Evolutionary conservation across 2,797 vertebrate species (phyloP), one percentile per base, ranked within the genome.

Genomic region (Percopsis omiscomaycus): DNA sequence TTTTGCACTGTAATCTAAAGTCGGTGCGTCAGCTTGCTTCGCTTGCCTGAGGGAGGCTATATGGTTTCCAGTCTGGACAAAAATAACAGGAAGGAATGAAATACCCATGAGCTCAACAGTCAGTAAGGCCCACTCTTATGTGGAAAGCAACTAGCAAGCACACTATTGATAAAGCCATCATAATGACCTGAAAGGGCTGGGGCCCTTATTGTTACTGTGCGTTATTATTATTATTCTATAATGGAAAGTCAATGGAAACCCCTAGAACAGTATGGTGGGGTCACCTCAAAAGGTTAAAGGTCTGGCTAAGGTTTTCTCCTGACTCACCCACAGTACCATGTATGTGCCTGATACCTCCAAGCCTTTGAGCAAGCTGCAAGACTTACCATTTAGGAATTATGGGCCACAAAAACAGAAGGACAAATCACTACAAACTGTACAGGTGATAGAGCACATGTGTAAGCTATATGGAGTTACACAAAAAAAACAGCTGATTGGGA

Each of bases 71-170:
- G 53, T 70, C 57, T 27, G 79, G 80, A 84, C 89, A 89, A 90
- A 93, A 92, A 93, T 90, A 92, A 89, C 88, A 86, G 59, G 79
- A 72, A 80, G 79, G 83, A 85, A 86, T 82, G 75, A 87, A 81
- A 80, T 74, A 85, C 84, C 65, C 73, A 81, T 63, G 61, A 59
- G 50, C 59, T 75, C 68, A 54, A 64, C 56, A 14, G 75, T 70
- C 28, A 72, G 64, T 70, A 27, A 72, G 62, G 54, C 57, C 63
- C n/a, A 15, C 15, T 51, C 32, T 15, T 47, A 44, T n/a, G 52
- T 55, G 22, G 22, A 16, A 59, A 59, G 61, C 54, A 50, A 66
- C 63, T 60, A 68, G 67, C 49, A 29, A 68, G 67, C 55, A 68
- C 63, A 52, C 22, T 52, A 13, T 12, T 27, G 4, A 32, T 6